Conservation (phyloP, 2,888 invertebrate genomes). For the Bombylius discolor region DNA sequence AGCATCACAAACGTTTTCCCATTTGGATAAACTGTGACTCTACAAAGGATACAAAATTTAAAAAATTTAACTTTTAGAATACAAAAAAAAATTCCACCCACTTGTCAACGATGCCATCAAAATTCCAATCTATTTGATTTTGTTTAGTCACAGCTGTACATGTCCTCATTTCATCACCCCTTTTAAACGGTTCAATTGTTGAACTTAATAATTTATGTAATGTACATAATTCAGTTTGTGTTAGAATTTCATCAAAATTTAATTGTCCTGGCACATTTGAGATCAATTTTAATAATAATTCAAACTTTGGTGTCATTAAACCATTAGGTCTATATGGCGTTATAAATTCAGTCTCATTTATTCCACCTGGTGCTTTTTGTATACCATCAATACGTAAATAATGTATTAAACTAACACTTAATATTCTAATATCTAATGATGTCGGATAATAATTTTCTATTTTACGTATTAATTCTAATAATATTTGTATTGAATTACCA, state of each 20-base stretch:
- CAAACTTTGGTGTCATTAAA: slow-evolving; percentile 46
- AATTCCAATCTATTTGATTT: neutral
- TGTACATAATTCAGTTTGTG: slow-evolving; percentile 38
- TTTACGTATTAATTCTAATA: slow-evolving; percentile 48
- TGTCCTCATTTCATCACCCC: slow-evolving; percentile 44
- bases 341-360: slow-evolving; percentile 37
- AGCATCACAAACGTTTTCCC: slow-evolving; percentile 4
- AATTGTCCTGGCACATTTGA: slow-evolving; percentile 35
- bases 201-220: slow-evolving; percentile 47
- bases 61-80: too few species aligned
- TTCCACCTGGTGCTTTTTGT: slow-evolving; percentile 37
- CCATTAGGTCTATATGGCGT: slow-evolving; percentile 46
- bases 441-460: slow-evolving; percentile 42
- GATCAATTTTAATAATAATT: slow-evolving; percentile 46
- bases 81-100: too few species aligned
- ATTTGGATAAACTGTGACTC: neutral
- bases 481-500: slow-evolving; percentile 45
- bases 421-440: slow-evolving; percentile 41
- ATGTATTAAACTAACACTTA: slow-evolving; percentile 44
- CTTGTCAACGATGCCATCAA: too few species aligned
- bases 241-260: slow-evolving; percentile 27
- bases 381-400: slow-evolving; percentile 47
- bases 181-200: slow-evolving; percentile 43
- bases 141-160: slow-evolving; percentile 25
- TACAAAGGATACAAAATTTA: neutral